Evolutionary conservation across 37 sponge, comb jelly and placozoan genomes (phyloP).

Genomic region (Geodia barretti): DNA sequence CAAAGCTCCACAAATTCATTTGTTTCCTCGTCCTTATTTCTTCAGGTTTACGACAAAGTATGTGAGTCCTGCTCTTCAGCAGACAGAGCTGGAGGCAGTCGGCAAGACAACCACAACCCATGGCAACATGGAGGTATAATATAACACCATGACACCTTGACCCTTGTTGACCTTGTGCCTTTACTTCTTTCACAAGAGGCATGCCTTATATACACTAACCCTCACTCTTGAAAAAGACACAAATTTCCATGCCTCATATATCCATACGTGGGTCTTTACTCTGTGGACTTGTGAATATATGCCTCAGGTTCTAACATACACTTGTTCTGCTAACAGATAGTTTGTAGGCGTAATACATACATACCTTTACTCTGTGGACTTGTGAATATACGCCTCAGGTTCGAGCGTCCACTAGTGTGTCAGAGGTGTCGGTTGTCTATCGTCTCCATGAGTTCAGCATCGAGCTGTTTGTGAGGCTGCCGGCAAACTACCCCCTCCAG

Average conservation of each 20-base stretch:
- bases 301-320: too few relatives aligned
- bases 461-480: slow-evolving; percentile 79
- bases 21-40: not conserved
- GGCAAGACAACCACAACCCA: slow-evolving; percentile 9
- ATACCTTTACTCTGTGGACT: not conserved
- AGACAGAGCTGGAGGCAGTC: slow-evolving; percentile 41
- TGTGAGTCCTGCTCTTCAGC: slow-evolving; percentile 56
- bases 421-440: slow-evolving; percentile 86
- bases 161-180: too few relatives aligned
- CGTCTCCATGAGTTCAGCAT: slow-evolving; percentile 83
- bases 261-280: too few relatives aligned
- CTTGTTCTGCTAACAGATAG: too few relatives aligned
- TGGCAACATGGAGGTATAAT: slow-evolving; percentile 61
- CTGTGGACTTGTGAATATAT: too few relatives aligned
- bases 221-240: too few relatives aligned
- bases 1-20: too few relatives aligned
- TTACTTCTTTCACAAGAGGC: too few relatives aligned
- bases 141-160: too few relatives aligned
- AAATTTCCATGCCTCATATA: too few relatives aligned
- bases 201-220: not conserved
- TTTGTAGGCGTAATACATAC: not conserved
- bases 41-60: slow-evolving; percentile 48
- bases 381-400: slow-evolving; percentile 63
- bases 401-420: slow-evolving; percentile 45
- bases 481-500: slow-evolving; percentile 76